Evolutionary conservation across 2,888 invertebrate genomes (phyloP).

Genomic region (Auanema freiburgensis): DNA sequence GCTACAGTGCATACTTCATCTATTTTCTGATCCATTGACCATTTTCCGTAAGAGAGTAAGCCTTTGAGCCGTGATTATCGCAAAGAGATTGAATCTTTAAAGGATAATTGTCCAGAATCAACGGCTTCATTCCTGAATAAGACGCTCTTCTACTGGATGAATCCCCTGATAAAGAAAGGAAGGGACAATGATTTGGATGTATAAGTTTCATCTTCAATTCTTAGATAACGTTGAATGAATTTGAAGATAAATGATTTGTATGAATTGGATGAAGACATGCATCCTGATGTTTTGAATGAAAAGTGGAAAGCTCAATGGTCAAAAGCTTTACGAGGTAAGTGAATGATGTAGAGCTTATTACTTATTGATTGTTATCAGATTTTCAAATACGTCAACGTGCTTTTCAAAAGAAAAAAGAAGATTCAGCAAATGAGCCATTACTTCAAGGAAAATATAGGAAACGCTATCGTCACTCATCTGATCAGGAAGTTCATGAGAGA

Average conservation of each 20-base stretch:
- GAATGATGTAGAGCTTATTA: too few species aligned
- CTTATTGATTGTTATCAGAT: too few species aligned
- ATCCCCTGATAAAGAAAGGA: conserved; percentile 44
- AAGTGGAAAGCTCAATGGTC: conserved; percentile 50
- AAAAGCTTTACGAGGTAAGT: conserved; percentile 30
- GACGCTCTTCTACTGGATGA: conserved; percentile 56
- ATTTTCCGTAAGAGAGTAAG: conserved; percentile 15
- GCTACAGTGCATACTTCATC: too few species aligned
- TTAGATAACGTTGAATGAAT: neutral
- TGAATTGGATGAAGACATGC: conserved; percentile 47
- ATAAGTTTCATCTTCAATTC: neutral
- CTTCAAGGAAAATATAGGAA: too few species aligned
- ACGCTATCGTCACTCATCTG: too few species aligned
- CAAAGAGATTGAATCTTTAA: neutral
- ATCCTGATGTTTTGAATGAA: conserved; percentile 41
- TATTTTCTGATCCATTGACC: conserved; percentile 50
- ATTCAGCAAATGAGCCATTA: too few species aligned
- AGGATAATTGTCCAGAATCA: conserved; percentile 50
- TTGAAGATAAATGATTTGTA: conserved; percentile 47
- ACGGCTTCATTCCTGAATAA: conserved; percentile 55
- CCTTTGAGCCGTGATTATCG: neutral
- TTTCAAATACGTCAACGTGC: too few species aligned
- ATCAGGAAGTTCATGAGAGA: too few species aligned
- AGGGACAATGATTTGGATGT: conserved; percentile 44
- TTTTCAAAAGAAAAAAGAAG: too few species aligned